Evolutionary conservation across 2,888 invertebrate genomes (phyloP).

Genomic region (Diachrysia chrysitis): DNA sequence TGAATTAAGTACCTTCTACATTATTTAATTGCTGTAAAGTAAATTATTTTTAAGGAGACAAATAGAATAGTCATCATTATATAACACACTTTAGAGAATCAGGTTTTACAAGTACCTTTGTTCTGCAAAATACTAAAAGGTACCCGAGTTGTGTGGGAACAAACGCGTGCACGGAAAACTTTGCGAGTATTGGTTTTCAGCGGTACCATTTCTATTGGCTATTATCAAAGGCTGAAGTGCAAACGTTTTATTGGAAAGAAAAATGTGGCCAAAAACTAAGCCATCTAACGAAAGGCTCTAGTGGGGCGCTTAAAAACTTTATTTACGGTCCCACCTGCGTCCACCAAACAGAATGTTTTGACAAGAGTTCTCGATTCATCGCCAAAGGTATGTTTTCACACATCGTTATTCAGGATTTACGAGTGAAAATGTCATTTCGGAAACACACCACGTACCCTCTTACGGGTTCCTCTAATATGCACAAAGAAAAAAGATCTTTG

Average conservation of each 20-base stretch:
- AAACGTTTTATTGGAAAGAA: slow-evolving; percentile 32
- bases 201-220: slow-evolving; percentile 26
- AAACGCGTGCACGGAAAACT: background rate
- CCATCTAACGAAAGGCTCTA: slow-evolving; percentile 30
- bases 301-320: slow-evolving; percentile 52
- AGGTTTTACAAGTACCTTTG: background rate
- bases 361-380: slow-evolving; percentile 60
- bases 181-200: slow-evolving; percentile 20
- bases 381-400: slow-evolving; percentile 72
- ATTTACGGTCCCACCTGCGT: slow-evolving; percentile 56
- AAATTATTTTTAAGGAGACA: background rate
- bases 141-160: background rate
- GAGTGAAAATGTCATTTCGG: slow-evolving; percentile 73
- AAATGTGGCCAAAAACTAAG: slow-evolving; percentile 31
- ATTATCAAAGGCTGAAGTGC: slow-evolving; percentile 30
- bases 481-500: slow-evolving; percentile 81
- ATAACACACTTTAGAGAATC: background rate
- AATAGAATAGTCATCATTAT: background rate
- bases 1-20: background rate
- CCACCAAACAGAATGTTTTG: slow-evolving; percentile 55
- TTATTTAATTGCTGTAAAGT: no score
- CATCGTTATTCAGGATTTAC: slow-evolving; percentile 78
- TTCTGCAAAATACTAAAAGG: background rate
- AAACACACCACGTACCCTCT: slow-evolving; percentile 78
- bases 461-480: slow-evolving; percentile 80